A percentile compares a stretch with the other conserved stretches of the same genome.
phyloP scores from a whole-genome alignment of 2,888 invertebrate species.

The Siphlonurus alternatus region DNA sequence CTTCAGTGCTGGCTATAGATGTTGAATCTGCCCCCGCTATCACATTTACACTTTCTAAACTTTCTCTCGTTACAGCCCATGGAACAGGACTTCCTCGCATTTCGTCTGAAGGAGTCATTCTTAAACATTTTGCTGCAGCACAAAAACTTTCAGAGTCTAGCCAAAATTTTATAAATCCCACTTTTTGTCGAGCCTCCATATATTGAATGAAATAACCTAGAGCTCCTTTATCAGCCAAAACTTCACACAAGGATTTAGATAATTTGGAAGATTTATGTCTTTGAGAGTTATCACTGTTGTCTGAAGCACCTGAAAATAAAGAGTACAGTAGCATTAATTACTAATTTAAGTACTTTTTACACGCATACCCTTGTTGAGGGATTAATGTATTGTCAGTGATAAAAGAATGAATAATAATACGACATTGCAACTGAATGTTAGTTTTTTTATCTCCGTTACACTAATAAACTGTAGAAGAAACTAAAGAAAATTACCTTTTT shows the following conservation, averaged over 20 bases:
- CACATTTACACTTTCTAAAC: neutral
- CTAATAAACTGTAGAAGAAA: no score
- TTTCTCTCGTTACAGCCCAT: neutral
- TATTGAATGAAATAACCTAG: conserved; percentile 72
- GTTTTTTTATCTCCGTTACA: no score
- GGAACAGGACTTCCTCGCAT: neutral
- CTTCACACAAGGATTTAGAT: conserved; percentile 55
- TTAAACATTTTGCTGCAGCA: conserved; percentile 6
- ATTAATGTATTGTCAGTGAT: no score
- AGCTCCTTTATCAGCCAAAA: conserved; percentile 60
- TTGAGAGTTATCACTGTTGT: neutral
- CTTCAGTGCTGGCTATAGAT: neutral
- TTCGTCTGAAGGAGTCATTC: neutral
- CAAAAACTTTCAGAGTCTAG: conserved; percentile 45
- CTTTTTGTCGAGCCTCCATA: conserved; percentile 56
- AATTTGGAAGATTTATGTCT: conserved; percentile 21
- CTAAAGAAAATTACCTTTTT: no score
- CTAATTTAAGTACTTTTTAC: no score
- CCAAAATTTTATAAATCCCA: conserved; percentile 43
- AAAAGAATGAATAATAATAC: no score
- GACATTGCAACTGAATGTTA: no score
- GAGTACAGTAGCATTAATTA: no score
- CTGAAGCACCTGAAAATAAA: conserved; percentile 1
- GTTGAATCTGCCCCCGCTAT: neutral
- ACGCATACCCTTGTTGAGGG: no score